Percentiles rank a stretch among this genome's conserved stretches.
Conservation (phyloP, 2,888 invertebrate genomes). For the Tribolium freemani region DNA sequence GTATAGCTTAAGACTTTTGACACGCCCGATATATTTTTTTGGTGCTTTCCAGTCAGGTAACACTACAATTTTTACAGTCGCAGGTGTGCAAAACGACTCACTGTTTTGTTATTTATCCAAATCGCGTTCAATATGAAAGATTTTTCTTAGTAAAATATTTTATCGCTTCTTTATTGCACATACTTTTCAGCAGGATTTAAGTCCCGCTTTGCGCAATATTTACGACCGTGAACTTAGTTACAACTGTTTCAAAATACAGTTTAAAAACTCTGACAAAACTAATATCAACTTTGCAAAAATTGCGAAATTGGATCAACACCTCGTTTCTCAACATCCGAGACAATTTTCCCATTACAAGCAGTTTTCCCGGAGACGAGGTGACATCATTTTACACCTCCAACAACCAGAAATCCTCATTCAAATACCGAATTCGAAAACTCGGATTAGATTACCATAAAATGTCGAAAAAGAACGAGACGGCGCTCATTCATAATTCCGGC, state of each 20-base stretch:
- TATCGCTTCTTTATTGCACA: not conserved
- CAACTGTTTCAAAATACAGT: not conserved
- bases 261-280: not conserved
- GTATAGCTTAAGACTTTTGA: no score
- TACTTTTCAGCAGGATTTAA: not conserved
- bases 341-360: no score
- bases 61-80: no score
- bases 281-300: no score
- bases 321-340: not conserved
- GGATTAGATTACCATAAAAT: slow-evolving; percentile 21
- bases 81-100: no score
- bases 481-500: slow-evolving; percentile 35
- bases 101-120: no score
- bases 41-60: no score
- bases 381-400: no score
- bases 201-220: not conserved
- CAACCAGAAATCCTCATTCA: not conserved
- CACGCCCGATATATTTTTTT: no score
- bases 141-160: not conserved
- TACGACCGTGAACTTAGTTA: not conserved
- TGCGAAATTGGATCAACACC: not conserved
- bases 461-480: slow-evolving; percentile 3
- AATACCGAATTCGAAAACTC: not conserved
- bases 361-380: no score
- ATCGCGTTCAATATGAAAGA: not conserved